Percentiles rank a stretch among this genome's conserved stretches.
These are phyloP conservation scores for Lomographa bimaculata DNA, from an alignment of 2,888 invertebrate genomes.

Conservation along the genomic window DNA sequence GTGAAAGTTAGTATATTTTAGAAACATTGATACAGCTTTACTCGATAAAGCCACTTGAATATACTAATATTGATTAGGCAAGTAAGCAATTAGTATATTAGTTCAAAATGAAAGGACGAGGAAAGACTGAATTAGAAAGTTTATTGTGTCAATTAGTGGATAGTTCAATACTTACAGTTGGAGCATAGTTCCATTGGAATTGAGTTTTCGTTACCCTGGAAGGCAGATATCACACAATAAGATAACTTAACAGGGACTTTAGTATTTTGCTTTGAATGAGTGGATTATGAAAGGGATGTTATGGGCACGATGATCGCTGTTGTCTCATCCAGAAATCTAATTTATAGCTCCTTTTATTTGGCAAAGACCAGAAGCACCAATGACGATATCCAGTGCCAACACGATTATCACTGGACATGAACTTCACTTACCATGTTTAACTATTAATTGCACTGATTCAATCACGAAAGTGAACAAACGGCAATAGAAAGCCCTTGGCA, in stretches of 20 bases:
- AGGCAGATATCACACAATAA: conserved; percentile 7
- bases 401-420: conserved; percentile 15
- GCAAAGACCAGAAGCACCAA: conserved; percentile 18
- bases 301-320: too few relatives aligned
- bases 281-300: too few relatives aligned
- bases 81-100: conserved; percentile 52
- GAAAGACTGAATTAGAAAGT: conserved; percentile 32
- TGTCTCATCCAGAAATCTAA: background rate
- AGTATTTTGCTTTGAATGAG: too few relatives aligned
- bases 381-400: conserved; percentile 15
- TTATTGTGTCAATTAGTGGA: conserved; percentile 10
- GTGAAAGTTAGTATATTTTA: conserved; percentile 26
- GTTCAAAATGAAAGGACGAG: conserved; percentile 41
- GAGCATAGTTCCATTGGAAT: conserved; percentile 98
- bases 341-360: conserved; percentile 4
- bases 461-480: conserved; percentile 10
- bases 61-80: conserved; percentile 53
- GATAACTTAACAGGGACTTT: too few relatives aligned
- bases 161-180: conserved; percentile 89
- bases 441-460: conserved; percentile 21
- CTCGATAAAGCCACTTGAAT: conserved; percentile 44
- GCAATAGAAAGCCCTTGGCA: conserved; percentile 23
- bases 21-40: conserved; percentile 35
- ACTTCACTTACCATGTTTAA: conserved; percentile 43
- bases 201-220: conserved; percentile 97